Conservation (phyloP, 2,113 vertebrate genomes). For the Lutjanus erythropterus region DNA sequence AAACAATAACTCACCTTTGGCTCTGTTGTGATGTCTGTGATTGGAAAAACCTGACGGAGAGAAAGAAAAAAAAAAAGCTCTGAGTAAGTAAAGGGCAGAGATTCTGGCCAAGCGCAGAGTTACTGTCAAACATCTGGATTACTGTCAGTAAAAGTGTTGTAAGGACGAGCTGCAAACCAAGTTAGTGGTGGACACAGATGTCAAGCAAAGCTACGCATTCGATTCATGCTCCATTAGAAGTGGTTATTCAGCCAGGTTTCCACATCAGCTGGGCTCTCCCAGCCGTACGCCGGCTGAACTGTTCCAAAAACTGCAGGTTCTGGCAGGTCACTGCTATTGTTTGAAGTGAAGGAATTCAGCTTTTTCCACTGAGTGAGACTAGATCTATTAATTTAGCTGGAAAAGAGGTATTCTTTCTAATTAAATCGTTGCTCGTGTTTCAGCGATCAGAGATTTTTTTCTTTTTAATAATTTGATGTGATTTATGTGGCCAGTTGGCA, state of each 20-base stretch:
- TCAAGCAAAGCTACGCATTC: background rate
- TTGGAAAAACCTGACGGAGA: conserved; percentile 51
- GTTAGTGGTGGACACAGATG: background rate
- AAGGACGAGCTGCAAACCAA: background rate
- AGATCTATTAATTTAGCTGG: background rate
- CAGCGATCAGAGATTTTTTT: too few species aligned
- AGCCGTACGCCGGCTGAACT: background rate
- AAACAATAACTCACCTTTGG: conserved; percentile 60
- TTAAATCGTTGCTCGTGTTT: background rate
- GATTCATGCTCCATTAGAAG: background rate
- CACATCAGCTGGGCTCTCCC: conserved; percentile 11
- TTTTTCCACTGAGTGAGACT: conserved; percentile 1
- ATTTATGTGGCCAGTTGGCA: background rate
- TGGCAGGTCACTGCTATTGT: background rate
- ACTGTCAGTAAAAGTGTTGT: background rate
- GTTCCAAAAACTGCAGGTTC: background rate
- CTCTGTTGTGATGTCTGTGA: conserved; percentile 28
- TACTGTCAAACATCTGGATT: conserved; percentile 1
- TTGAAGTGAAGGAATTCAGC: background rate
- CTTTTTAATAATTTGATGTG: too few species aligned
- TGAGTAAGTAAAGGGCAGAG: conserved; percentile 16
- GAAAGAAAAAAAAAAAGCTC: conserved; percentile 35
- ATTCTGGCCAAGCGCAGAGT: too few species aligned
- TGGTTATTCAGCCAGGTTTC: conserved; percentile 2
- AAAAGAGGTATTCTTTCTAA: background rate